Evolutionary conservation across 2,888 invertebrate genomes (phyloP), one percentile per base, ranked within the genome.

Genomic region (Phengaris arion): DNA sequence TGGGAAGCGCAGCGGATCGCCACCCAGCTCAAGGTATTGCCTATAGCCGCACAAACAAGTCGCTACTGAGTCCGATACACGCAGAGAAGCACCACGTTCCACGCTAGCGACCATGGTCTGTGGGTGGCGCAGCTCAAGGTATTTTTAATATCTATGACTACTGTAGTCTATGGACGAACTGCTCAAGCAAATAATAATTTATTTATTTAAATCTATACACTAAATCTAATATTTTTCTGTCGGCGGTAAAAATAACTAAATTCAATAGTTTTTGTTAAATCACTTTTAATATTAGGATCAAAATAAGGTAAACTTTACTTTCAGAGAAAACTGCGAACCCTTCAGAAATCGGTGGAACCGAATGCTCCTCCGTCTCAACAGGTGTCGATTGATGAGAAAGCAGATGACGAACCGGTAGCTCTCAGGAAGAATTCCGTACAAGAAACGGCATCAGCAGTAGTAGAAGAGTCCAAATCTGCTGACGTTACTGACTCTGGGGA

Each of bases 91-190:
- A 97, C 87, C 87, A 96, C 96, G 10, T 97, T 97, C 2, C 96
- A 96, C 81, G 96, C 96, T 70, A 95, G 97, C 2, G 98, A 98
- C 85, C 99, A 99, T 84, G 96, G 97, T 83, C 93, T 99, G 72
- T 99, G 99, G 99, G 98, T 98, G 92, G 98, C 98, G 6, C 99
- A 98, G 84, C 93, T 99, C 0, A 99, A 99, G 94, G 96, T 97
- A 35, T 12, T 6, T 22, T 22, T 22, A 22, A 22, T 22, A 2
- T 15, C 8, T 15, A 15, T 57, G 57, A 2, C 9, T n/a, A n/a
- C 55, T 22, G 22, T n/a, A n/a, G n/a, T n/a, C 22, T 22, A 22
- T 22, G 22, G 22, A 22, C 22, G 22, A 98, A 85, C 98, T 98
- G 86, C 81, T 96, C 96, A 69, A 95, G 97, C 2, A 98, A 98